phyloP scores from a whole-genome alignment of 1,140 invertebrate species.

The Onthophagus taurus region DNA sequence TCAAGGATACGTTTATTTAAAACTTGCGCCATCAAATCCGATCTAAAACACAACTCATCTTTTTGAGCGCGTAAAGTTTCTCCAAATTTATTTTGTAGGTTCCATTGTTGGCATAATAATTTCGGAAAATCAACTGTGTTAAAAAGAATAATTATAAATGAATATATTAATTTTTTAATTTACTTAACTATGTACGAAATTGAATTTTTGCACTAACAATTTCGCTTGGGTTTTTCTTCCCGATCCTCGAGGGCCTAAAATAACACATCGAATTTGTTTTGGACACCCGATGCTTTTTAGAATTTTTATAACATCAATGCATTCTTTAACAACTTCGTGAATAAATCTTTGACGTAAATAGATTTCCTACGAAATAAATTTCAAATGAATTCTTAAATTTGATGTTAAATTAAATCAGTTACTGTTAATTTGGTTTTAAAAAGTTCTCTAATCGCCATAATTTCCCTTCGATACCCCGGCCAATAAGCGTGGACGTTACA shows the following conservation, averaged over 20 bases:
- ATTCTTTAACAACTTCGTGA: constrained; percentile 23
- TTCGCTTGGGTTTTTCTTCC: constrained; percentile 40
- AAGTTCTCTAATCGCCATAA: constrained; percentile 24
- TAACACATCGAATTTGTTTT: constrained; percentile 37
- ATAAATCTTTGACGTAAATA: constrained; percentile 19
- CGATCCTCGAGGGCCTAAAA: constrained; percentile 42
- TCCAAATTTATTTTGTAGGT: constrained; percentile 40
- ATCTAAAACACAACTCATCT: constrained; percentile 35
- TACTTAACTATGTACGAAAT: constrained; percentile 37
- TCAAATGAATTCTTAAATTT: no score
- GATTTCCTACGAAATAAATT: constrained; percentile 20
- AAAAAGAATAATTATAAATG: constrained; percentile 8
- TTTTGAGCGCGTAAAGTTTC: constrained; percentile 38
- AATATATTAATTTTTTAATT: not conserved
- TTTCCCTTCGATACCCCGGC: constrained; percentile 28
- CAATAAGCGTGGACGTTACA: constrained; percentile 26
- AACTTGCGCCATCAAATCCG: constrained; percentile 39
- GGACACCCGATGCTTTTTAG: constrained; percentile 20
- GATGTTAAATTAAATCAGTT: constrained; percentile 8
- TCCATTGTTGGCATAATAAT: constrained; percentile 40
- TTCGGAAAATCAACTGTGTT: constrained; percentile 45
- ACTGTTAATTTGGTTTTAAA: constrained; percentile 28
- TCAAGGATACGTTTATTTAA: constrained; percentile 41
- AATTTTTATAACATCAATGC: constrained; percentile 23
- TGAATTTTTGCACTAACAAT: constrained; percentile 37